Percentiles rank a stretch among this genome's conserved stretches.
Conservation (phyloP, 2,888 invertebrate species). For the Blera fallax region DNA sequence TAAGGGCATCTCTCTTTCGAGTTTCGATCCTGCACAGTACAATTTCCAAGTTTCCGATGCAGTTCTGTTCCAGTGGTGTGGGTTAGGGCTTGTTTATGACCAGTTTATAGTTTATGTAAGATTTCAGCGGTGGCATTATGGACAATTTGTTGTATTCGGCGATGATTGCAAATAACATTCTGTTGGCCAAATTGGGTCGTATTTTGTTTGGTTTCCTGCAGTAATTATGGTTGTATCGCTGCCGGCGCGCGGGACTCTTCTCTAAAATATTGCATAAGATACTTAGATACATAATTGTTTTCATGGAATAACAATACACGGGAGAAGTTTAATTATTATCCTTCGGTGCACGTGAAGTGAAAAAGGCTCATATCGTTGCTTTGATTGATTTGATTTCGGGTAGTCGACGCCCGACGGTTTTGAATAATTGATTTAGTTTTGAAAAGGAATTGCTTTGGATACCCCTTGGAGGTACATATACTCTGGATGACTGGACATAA, state of each 20-base stretch:
- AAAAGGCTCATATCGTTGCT: neutral
- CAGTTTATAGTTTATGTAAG: conserved; percentile 51
- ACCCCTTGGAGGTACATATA: neutral
- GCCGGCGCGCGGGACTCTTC: neutral
- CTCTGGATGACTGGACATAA: neutral
- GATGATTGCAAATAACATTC: neutral
- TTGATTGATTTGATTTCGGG: conserved; percentile 5
- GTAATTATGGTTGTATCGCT: conserved; percentile 40
- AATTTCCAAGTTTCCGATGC: conserved; percentile 35
- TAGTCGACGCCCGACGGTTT: neutral
- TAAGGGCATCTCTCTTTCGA: neutral
- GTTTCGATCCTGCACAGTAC: neutral
- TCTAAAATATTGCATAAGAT: conserved; percentile 33
- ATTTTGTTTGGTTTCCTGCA: conserved; percentile 45
- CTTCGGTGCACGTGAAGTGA: neutral
- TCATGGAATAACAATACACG: neutral
- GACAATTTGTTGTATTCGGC: conserved; percentile 53
- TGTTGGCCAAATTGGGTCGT: conserved; percentile 55
- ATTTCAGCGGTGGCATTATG: conserved; percentile 66
- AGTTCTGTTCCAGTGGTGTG: neutral
- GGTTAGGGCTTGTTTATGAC: conserved; percentile 59
- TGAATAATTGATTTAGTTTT: neutral
- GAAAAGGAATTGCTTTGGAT: neutral
- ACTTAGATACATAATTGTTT: conserved; percentile 33
- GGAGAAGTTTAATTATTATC: conserved; percentile 3